These are phyloP conservation scores for Megalopta genalis DNA, from an alignment of 1,140 invertebrate species.

Conservation along the genomic window DNA sequence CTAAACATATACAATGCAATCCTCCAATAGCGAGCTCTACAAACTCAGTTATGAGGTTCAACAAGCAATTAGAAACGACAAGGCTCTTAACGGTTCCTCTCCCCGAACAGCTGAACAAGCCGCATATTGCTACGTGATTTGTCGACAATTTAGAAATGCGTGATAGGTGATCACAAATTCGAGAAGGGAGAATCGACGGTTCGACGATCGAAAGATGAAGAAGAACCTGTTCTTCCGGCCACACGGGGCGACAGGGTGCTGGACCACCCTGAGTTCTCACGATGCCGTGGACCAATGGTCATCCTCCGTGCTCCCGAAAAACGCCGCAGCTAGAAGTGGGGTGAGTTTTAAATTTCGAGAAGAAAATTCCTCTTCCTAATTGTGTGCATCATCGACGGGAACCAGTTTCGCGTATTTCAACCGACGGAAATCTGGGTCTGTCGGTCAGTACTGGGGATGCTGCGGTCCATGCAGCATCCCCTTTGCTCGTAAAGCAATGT, in stretches of 20 bases:
- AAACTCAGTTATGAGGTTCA: too few species aligned
- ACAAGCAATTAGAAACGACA: too few species aligned
- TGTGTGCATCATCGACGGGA: conserved; percentile 47
- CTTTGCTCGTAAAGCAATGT: conserved; percentile 55
- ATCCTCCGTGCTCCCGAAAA: conserved; percentile 53
- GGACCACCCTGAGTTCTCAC: conserved; percentile 73
- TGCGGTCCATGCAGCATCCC: conserved; percentile 69
- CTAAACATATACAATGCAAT: too few species aligned
- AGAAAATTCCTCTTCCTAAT: conserved; percentile 66
- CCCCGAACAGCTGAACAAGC: background rate
- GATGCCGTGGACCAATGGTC: conserved; percentile 63
- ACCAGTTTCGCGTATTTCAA: conserved; percentile 70
- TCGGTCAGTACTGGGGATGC: conserved; percentile 74
- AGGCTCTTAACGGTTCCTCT: background rate
- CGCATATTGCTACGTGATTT: background rate
- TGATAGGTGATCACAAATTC: conserved; percentile 2
- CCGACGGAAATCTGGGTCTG: conserved; percentile 60
- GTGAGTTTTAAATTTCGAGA: conserved; percentile 60
- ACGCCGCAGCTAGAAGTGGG: conserved; percentile 46
- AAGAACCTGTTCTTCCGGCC: conserved; percentile 68
- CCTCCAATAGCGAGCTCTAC: too few species aligned
- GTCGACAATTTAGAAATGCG: background rate
- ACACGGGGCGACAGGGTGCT: conserved; percentile 48
- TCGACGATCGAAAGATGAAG: conserved; percentile 30
- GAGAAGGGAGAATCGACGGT: conserved; percentile 18